phyloP scores from a whole-genome alignment of 1,140 invertebrate genomes.

The Thaumatotibia leucotreta region DNA sequence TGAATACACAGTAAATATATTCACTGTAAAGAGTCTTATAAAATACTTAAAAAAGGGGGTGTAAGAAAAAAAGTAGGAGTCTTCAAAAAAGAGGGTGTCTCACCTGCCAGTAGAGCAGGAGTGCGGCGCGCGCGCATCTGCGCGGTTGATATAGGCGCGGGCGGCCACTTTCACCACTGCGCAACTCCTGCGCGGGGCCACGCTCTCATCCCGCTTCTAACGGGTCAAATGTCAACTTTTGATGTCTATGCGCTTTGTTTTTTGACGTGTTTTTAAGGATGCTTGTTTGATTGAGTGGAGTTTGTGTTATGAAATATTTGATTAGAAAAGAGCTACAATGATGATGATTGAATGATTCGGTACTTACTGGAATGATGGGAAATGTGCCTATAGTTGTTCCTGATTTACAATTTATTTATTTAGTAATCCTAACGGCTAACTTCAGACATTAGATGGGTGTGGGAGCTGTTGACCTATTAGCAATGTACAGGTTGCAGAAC shows the following conservation, averaged over 20 bases:
- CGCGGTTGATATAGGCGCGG: constrained; percentile 42
- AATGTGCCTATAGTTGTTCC: too few species aligned
- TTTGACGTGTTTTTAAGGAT: not conserved
- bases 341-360: not conserved
- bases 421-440: too few species aligned
- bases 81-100: constrained; percentile 18
- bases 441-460: too few species aligned
- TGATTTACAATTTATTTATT: too few species aligned
- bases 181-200: constrained; percentile 47
- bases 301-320: not conserved
- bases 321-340: not conserved
- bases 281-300: not conserved
- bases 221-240: constrained; percentile 4
- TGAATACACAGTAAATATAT: not conserved
- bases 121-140: constrained; percentile 55
- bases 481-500: too few species aligned
- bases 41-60: not conserved
- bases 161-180: constrained; percentile 55
- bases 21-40: not conserved
- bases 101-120: constrained; percentile 46
- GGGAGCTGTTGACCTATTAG: too few species aligned
- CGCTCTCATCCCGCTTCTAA: constrained; percentile 23
- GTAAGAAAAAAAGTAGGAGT: too few species aligned
- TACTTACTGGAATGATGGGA: too few species aligned
- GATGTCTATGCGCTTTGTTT: not conserved